Percentiles rank a stretch among this genome's conserved stretches.
Conservation (phyloP, 1,140 invertebrate genomes). For the Pogonognathellus flavescens region DNA sequence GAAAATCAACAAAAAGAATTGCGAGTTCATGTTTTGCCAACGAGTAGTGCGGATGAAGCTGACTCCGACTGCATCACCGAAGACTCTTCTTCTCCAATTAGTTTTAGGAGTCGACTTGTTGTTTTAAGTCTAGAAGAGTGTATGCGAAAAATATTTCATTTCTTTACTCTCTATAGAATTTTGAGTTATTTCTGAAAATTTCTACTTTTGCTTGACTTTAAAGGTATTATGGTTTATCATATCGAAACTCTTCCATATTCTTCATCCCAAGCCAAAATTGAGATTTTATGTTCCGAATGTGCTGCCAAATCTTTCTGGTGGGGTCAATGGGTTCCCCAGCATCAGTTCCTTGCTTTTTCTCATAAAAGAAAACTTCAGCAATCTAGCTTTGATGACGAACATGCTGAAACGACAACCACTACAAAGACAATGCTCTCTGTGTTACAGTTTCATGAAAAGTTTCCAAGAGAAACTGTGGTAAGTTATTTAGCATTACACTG, state of each 20-base stretch:
- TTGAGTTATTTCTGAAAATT: background rate
- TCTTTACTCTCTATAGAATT: background rate
- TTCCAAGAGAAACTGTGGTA: constrained; percentile 88
- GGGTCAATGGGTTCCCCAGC: constrained; percentile 61
- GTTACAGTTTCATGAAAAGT: constrained; percentile 85
- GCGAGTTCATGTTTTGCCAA: constrained; percentile 48
- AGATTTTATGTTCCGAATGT: constrained; percentile 58
- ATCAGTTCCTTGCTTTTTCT: constrained; percentile 61
- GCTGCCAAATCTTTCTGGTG: constrained; percentile 62
- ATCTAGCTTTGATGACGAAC: constrained; percentile 60
- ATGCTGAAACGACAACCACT: constrained; percentile 1
- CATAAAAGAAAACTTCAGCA: constrained; percentile 54
- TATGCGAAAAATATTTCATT: constrained; percentile 39
- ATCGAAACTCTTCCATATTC: constrained; percentile 58
- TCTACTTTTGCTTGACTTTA: background rate
- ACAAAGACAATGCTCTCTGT: constrained; percentile 80
- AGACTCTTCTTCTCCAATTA: constrained; percentile 8
- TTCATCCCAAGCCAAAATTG: constrained; percentile 47
- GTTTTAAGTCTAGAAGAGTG: constrained; percentile 60
- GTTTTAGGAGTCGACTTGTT: constrained; percentile 54
- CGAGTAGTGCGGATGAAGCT: background rate
- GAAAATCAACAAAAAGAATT: constrained; percentile 31
- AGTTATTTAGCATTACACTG: no score
- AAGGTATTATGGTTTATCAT: constrained; percentile 55
- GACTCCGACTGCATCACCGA: constrained; percentile 1